Conservation (phyloP, 1,140 invertebrate genomes). For the Orchesella cincta region DNA sequence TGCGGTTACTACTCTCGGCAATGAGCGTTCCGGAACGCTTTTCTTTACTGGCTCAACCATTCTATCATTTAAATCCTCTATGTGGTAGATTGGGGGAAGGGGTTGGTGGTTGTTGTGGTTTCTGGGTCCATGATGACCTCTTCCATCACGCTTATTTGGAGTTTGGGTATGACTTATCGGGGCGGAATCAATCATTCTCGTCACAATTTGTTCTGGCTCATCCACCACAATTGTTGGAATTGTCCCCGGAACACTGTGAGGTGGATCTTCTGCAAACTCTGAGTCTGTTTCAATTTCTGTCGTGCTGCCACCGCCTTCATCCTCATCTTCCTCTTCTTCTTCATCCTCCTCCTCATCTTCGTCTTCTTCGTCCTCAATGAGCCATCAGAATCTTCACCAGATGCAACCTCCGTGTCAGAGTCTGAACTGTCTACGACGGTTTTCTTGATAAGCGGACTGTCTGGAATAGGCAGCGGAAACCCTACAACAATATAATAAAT, state of each 20-base stretch:
- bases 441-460: not conserved
- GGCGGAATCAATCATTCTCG: constrained; percentile 37
- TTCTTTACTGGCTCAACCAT: constrained; percentile 45
- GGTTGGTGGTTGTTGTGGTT: constrained; percentile 8
- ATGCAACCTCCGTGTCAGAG: constrained; percentile 49
- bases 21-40: constrained; percentile 26
- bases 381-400: constrained; percentile 52
- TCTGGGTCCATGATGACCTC: constrained; percentile 12
- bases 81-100: not conserved
- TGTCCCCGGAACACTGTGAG: constrained; percentile 50
- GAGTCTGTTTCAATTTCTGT: constrained; percentile 89
- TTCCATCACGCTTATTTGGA: not conserved
- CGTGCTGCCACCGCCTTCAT: constrained; percentile 74
- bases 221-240: constrained; percentile 58
- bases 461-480: no score
- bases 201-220: constrained; percentile 51
- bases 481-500: no score
- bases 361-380: constrained; percentile 55
- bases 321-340: constrained; percentile 61
- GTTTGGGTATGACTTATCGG: constrained; percentile 41
- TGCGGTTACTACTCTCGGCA: constrained; percentile 41
- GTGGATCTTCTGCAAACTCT: constrained; percentile 77
- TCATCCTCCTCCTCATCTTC: constrained; percentile 49
- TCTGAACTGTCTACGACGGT: constrained; percentile 45
- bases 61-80: constrained; percentile 37